phyloP scores from a whole-genome alignment of 2,888 invertebrate species.

The Orthosia incerta region DNA sequence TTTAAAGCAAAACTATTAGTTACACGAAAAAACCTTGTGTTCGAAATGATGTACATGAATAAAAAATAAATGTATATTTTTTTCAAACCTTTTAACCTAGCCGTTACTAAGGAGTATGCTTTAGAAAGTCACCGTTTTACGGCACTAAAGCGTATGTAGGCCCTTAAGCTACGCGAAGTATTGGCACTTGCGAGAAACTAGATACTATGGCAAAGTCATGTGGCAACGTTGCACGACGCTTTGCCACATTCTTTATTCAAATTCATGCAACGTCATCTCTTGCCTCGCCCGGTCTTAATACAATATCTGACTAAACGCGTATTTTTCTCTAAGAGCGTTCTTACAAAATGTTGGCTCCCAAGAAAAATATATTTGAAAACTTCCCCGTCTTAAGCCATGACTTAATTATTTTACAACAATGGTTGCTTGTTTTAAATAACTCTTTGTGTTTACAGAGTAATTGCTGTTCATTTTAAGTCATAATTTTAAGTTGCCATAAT shows the following conservation, averaged over 20 bases:
- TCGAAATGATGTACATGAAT: too few species aligned
- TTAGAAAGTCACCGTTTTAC: too few species aligned
- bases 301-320: constrained; percentile 15
- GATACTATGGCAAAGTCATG: not conserved
- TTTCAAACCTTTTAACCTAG: too few species aligned
- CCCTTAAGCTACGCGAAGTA: not conserved
- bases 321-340: constrained; percentile 16
- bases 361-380: constrained; percentile 56
- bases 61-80: too few species aligned
- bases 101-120: too few species aligned
- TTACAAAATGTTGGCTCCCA: constrained; percentile 34
- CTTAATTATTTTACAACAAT: constrained; percentile 64
- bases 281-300: not conserved
- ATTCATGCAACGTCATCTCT: constrained; percentile 21
- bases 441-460: constrained; percentile 63
- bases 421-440: constrained; percentile 49
- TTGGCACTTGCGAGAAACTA: not conserved
- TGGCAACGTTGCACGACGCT: not conserved
- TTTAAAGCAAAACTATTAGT: too few species aligned
- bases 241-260: constrained; percentile 12
- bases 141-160: too few species aligned
- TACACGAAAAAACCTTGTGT: too few species aligned
- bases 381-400: constrained; percentile 38
- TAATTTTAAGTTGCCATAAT: constrained; percentile 56
- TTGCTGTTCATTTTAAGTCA: constrained; percentile 55